Percentiles rank a stretch among this genome's conserved stretches.
Conservation (phyloP, 2,113 vertebrate genomes). For the Acanthisitta chloris region DNA sequence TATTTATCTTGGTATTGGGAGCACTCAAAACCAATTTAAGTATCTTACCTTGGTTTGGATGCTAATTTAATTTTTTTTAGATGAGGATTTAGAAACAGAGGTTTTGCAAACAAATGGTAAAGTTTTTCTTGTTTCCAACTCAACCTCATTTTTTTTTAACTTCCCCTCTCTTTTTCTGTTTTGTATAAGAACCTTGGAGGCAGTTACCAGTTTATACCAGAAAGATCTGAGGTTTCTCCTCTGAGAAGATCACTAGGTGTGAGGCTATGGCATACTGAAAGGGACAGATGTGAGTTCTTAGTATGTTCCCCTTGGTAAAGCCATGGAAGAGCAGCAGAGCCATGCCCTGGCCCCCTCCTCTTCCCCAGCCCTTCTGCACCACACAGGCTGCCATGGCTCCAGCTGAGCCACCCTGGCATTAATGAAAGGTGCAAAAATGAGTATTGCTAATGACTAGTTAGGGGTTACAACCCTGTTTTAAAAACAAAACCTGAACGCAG, state of each 20-base stretch:
- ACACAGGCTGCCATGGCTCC: not conserved
- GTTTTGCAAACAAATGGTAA: not conserved
- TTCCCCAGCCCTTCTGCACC: not conserved
- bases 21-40: not conserved
- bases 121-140: not conserved
- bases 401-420: not conserved
- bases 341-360: not conserved
- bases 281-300: constrained; percentile 29
- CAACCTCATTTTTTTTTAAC: not conserved
- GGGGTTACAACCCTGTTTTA: not conserved
- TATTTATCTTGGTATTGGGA: not conserved
- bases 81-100: not conserved
- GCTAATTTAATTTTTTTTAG: not conserved
- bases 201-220: not conserved
- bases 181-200: not conserved
- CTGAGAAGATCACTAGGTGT: not conserved
- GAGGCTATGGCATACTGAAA: not conserved
- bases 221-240: not conserved
- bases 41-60: not conserved
- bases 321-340: not conserved
- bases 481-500: not conserved
- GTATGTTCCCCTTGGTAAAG: constrained; percentile 32
- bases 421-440: not conserved
- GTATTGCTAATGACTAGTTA: not conserved
- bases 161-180: too few relatives aligned